phyloP scores from a whole-genome alignment of 2,797 vertebrate species.

The Cossypha caffra region DNA sequence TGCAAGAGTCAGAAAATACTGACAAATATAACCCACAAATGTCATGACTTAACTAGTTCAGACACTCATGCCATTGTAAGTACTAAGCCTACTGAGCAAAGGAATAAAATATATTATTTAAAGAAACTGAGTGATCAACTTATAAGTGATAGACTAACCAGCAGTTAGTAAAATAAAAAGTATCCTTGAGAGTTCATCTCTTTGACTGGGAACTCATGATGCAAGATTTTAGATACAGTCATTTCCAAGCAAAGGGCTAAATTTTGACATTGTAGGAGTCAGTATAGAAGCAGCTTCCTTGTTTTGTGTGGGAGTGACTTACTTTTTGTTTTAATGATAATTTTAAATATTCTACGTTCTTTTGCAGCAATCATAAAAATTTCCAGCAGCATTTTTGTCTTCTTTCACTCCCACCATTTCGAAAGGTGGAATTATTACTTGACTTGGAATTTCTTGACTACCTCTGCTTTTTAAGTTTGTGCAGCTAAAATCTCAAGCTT shows the following conservation, averaged over 20 bases:
- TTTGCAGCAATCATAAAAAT: not conserved
- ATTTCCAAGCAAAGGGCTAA: not conserved
- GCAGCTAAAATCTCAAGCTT: not conserved
- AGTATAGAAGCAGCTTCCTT: not conserved
- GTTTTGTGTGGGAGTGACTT: not conserved
- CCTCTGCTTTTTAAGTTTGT: not conserved
- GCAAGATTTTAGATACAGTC: not conserved
- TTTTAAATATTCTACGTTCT: not conserved
- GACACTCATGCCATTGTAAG: not conserved
- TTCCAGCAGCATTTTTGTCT: not conserved
- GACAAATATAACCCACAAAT: not conserved
- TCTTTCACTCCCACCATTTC: not conserved
- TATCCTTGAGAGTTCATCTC: not conserved
- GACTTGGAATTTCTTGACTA: not conserved
- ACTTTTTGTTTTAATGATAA: not conserved
- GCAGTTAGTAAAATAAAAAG: not conserved
- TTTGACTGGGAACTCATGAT: not conserved
- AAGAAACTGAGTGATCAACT: not conserved
- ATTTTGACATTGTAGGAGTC: not conserved
- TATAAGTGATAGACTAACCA: not conserved
- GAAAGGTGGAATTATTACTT: not conserved
- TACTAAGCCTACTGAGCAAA: not conserved
- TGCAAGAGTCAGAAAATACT: not conserved
- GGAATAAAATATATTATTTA: not conserved
- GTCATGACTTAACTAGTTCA: not conserved